Evolutionary conservation across 2,888 invertebrate species (phyloP).

Genomic region (Athetis lepigone): DNA sequence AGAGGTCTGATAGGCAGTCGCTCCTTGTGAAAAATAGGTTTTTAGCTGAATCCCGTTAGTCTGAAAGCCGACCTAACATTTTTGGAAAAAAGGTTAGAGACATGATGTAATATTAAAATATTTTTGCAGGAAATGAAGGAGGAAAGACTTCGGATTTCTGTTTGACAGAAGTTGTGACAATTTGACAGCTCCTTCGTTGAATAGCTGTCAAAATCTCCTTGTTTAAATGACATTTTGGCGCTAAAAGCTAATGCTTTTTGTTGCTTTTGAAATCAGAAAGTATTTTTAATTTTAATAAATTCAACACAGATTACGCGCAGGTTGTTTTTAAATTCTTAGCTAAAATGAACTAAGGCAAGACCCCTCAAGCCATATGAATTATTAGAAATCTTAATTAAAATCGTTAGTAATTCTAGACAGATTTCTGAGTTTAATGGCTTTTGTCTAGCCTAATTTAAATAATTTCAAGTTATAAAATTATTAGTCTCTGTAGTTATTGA

Average conservation of each 20-base stretch:
- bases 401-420: slow-evolving; percentile 27
- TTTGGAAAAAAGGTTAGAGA: too few relatives aligned
- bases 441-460: slow-evolving; percentile 32
- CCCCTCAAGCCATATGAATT: slow-evolving; percentile 14
- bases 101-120: slow-evolving; percentile 24
- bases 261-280: neutral
- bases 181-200: neutral
- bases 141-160: neutral
- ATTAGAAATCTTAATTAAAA: slow-evolving; percentile 34
- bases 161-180: neutral
- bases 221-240: neutral
- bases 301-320: neutral
- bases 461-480: slow-evolving; percentile 23
- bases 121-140: neutral
- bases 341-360: slow-evolving; percentile 5
- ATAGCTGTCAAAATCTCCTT: neutral
- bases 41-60: too few relatives aligned
- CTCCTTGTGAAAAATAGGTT: too few relatives aligned
- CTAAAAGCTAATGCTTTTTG: neutral
- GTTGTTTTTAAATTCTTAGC: neutral
- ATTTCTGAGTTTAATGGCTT: slow-evolving; percentile 18
- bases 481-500: slow-evolving; percentile 22
- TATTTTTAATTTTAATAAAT: slow-evolving; percentile 18
- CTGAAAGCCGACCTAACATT: too few relatives aligned
- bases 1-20: too few relatives aligned